Evolutionary conservation across 1,140 invertebrate species (phyloP), one percentile per base, ranked within the genome.

Genomic region (Pogonomyrmex barbatus): DNA sequence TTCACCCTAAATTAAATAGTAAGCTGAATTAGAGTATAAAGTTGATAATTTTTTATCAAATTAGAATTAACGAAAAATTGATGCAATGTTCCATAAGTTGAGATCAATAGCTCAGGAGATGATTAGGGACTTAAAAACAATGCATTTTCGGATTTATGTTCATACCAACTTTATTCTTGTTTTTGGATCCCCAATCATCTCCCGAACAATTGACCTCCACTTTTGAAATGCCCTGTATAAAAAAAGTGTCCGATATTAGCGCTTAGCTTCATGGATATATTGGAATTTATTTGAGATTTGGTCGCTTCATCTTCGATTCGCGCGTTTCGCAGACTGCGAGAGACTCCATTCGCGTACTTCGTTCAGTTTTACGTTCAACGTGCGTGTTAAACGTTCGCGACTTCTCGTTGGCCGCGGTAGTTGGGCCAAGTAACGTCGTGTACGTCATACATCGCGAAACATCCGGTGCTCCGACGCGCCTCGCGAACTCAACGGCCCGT

Each of bases 401-500:
- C n/a, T 36, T 9, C 67, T n/a, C 47, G 45, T 58, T 50, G 14
- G 24, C 33, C 30, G 12, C 39, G 8, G 81, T 36, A 33, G 39
- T 8, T 24, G 36, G 30, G 78, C 63, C 45, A 60, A 36, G 24
- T 24, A 24, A n/a, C n/a, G 47, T 71, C 56, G 85, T 81, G 36
- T 42, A 36, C n/a, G 56, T 24, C 24, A 24, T 24, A 24, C 67
- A 68, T 62, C 79, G 52, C 36, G 78, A 86, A 62, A 73, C 85
- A 83, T 87, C 78, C 85, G 85, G 68, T 39, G 79, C 10, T 65
- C 73, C 58, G 75, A 56, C 56, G 58, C 60, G 67, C 56, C 36
- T 82, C 85, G 78, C 50, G 85, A 87, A 83, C 79, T 56, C 83
- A 87, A 84, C 65, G 68, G 52, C 63, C 60, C 33, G 17, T 75